Evolutionary conservation across 2,797 vertebrate species (phyloP).

Genomic region (Carduelis carduelis): DNA sequence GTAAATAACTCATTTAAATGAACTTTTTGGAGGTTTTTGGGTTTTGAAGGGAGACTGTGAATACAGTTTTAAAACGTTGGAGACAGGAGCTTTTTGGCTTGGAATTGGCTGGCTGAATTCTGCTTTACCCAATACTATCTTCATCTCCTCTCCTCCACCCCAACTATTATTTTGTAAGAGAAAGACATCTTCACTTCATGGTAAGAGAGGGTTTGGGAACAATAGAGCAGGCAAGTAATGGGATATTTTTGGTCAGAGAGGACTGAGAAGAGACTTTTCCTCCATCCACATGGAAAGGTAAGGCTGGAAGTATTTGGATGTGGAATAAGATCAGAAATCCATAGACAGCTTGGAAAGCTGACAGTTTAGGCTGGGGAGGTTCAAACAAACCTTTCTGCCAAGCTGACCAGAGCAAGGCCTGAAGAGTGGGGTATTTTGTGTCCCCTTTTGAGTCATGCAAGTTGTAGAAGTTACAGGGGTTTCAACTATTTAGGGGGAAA

Average conservation of each 20-base stretch:
- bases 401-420: neutral
- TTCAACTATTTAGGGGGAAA: neutral
- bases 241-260: neutral
- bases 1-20: neutral
- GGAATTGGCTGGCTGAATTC: neutral
- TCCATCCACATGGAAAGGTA: neutral
- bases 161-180: neutral
- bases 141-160: neutral
- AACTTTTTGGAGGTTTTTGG: neutral
- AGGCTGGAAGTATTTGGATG: neutral
- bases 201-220: neutral
- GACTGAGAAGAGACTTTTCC: neutral
- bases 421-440: rapidly evolving
- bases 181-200: neutral
- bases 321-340: neutral
- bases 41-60: neutral
- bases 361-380: neutral
- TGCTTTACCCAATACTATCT: neutral
- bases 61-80: neutral
- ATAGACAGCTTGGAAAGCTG: neutral
- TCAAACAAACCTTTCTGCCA: neutral
- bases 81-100: neutral
- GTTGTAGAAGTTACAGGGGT: neutral
- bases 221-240: neutral
- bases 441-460: neutral